Percentiles rank a stretch among this genome's conserved stretches.
Evolutionary conservation across 1,140 invertebrate species (phyloP).

Genomic region (Linepithema humile): DNA sequence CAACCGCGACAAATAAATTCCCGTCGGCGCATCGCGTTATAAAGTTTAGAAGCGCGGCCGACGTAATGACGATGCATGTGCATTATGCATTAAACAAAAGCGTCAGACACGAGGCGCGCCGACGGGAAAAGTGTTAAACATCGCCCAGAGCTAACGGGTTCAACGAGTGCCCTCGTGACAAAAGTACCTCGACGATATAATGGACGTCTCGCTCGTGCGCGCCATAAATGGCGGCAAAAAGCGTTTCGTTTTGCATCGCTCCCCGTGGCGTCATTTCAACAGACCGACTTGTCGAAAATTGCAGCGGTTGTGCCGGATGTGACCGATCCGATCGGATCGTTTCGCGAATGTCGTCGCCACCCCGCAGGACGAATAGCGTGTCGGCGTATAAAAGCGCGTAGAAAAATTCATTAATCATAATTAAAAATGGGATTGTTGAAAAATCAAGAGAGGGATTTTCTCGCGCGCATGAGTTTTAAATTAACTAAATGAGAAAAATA

Average conservation of each 20-base stretch:
- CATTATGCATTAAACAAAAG: constrained; percentile 59
- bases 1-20: constrained; percentile 54
- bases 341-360: constrained; percentile 16
- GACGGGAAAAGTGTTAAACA: constrained; percentile 56
- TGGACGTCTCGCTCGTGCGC: constrained; percentile 41
- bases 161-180: constrained; percentile 56
- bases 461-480: background rate
- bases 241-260: constrained; percentile 50
- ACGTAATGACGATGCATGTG: constrained; percentile 58
- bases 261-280: constrained; percentile 44
- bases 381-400: background rate
- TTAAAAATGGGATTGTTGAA: background rate
- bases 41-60: constrained; percentile 48
- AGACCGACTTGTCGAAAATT: constrained; percentile 44
- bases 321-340: constrained; percentile 8
- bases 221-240: constrained; percentile 39
- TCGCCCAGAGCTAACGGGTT: constrained; percentile 38
- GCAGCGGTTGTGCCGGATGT: background rate
- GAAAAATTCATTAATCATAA: background rate
- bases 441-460: background rate
- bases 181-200: constrained; percentile 55
- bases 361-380: background rate
- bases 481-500: background rate
- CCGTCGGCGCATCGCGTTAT: constrained; percentile 41
- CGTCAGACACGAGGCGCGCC: constrained; percentile 44